Percentiles rank a stretch among this genome's conserved stretches.
These are phyloP conservation scores for Episyrphus balteatus DNA, from an alignment of 1,140 invertebrate genomes.

Conservation along the genomic window DNA sequence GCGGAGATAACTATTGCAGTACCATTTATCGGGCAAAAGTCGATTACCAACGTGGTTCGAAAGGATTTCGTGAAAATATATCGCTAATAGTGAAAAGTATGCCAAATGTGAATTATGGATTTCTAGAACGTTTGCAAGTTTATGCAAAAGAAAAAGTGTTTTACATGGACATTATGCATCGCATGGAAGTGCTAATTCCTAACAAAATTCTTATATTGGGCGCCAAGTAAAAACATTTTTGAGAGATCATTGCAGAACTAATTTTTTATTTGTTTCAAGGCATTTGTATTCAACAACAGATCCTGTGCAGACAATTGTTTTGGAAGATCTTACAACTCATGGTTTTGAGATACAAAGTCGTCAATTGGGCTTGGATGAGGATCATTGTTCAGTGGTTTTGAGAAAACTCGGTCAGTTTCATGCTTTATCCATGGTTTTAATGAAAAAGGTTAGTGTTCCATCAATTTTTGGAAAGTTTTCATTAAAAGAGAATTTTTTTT, in stretches of 20 bases:
- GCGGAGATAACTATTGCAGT: conserved; percentile 34
- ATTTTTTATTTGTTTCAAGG: conserved; percentile 7
- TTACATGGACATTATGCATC: conserved; percentile 26
- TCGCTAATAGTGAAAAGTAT: conserved; percentile 27
- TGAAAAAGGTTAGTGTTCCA: conserved; percentile 4
- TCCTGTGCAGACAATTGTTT: conserved; percentile 28
- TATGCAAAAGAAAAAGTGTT: conserved; percentile 30
- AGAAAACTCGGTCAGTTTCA: conserved; percentile 27
- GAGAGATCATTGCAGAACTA: too few species aligned
- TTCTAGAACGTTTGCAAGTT: conserved; percentile 22
- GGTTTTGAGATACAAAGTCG: conserved; percentile 30
- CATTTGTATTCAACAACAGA: conserved; percentile 38
- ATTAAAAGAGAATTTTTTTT: too few species aligned
- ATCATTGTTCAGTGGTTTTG: conserved; percentile 20
- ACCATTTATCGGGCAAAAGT: conserved; percentile 26
- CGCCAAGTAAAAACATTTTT: conserved; percentile 17
- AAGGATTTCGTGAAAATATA: conserved; percentile 8
- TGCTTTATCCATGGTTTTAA: conserved; percentile 28
- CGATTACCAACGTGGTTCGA: conserved; percentile 13
- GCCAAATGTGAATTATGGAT: conserved; percentile 28
- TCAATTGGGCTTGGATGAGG: conserved; percentile 21
- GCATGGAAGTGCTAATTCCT: conserved; percentile 20
- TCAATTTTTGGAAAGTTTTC: neutral
- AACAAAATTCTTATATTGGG: conserved; percentile 6
- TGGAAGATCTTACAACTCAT: conserved; percentile 21